These are phyloP conservation scores for Nannoperca obscura DNA, from an alignment of 2,797 vertebrate genomes.

Conservation along the genomic window DNA sequence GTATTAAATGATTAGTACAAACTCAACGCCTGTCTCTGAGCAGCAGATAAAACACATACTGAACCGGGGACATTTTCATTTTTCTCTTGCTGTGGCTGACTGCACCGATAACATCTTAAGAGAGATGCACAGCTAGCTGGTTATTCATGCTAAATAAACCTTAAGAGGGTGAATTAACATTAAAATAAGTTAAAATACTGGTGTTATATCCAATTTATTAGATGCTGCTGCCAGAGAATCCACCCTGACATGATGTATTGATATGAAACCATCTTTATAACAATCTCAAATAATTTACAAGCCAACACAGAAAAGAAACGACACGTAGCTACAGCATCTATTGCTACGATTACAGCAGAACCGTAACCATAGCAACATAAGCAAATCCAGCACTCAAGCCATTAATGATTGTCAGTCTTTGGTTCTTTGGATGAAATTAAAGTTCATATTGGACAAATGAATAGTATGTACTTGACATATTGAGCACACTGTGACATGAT, in stretches of 20 bases:
- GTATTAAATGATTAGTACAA: background rate
- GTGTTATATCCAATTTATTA: background rate
- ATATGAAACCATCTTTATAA: background rate
- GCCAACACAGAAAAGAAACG: background rate
- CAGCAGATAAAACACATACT: too few relatives aligned
- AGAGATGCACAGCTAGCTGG: background rate
- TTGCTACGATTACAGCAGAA: conserved; percentile 3
- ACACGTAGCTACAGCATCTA: background rate
- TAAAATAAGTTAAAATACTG: background rate
- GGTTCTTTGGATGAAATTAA: background rate
- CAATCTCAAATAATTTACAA: background rate
- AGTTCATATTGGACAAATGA: background rate
- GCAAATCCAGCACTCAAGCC: background rate
- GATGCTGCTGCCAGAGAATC: background rate
- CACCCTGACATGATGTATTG: background rate
- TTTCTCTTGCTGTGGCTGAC: background rate
- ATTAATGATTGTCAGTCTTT: background rate
- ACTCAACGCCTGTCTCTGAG: background rate
- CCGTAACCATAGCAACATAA: conserved; percentile 30
- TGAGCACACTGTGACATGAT: background rate
- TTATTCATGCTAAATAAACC: background rate
- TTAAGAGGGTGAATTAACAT: background rate
- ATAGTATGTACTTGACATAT: background rate
- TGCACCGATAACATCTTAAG: background rate
- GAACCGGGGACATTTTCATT: conserved; percentile 1